Evolutionary conservation across 1,140 invertebrate genomes (phyloP).

Genomic region (Ceratitis capitata): DNA sequence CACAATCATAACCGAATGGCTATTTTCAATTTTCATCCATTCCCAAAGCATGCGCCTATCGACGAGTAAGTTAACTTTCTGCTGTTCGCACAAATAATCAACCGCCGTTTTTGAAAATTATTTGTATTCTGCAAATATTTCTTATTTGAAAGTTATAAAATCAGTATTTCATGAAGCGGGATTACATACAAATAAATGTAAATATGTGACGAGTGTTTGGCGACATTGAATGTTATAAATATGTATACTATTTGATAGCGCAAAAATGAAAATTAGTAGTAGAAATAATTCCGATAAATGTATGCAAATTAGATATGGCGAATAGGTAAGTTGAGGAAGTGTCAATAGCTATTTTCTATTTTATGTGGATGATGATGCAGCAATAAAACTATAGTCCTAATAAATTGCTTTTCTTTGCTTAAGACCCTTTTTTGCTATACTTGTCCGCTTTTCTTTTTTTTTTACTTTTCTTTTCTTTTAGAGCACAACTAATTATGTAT

Average conservation of each 20-base stretch:
- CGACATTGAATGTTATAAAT: not conserved
- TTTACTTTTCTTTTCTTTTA: not conserved
- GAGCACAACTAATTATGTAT: not conserved
- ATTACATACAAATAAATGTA: not conserved
- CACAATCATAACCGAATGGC: not conserved
- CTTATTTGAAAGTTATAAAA: not conserved
- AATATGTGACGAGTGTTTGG: not conserved
- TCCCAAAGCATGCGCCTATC: too few species aligned
- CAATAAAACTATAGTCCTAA: not conserved
- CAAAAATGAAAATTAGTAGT: not conserved
- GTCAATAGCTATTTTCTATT: not conserved
- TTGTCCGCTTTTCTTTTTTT: not conserved
- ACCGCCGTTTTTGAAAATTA: not conserved
- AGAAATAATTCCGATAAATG: not conserved
- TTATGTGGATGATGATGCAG: not conserved
- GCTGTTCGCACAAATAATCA: not conserved
- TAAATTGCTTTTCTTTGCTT: not conserved
- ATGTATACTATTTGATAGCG: not conserved
- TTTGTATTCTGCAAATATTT: not conserved
- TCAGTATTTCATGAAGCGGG: not conserved
- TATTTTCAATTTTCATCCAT: not conserved
- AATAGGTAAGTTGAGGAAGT: not conserved
- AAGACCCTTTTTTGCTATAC: not conserved
- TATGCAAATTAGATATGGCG: not conserved
- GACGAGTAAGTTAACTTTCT: not conserved